These are phyloP conservation scores for Aurelia aurita DNA, from an alignment of 30 jellyfish, hydroid and myxozoan genomes.

Conservation along the genomic window DNA sequence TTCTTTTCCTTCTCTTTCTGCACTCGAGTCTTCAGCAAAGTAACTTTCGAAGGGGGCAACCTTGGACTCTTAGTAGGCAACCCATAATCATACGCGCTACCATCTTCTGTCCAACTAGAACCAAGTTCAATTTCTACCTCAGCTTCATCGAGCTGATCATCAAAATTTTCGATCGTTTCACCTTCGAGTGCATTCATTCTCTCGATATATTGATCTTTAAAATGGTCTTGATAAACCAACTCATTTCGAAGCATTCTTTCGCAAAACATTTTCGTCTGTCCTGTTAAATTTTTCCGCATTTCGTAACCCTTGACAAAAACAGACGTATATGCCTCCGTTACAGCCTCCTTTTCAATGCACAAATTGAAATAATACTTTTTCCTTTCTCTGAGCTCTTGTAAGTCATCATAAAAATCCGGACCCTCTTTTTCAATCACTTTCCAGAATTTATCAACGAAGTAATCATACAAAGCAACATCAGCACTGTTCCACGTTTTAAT, in stretches of 20 bases:
- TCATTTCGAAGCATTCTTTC: slow-evolving; percentile 93
- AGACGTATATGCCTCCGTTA: slow-evolving; percentile 88
- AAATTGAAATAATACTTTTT: slow-evolving; percentile 69
- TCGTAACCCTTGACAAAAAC: slow-evolving; percentile 93
- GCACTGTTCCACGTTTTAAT: slow-evolving; percentile 91
- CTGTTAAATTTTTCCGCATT: slow-evolving; percentile 82
- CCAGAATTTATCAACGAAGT: slow-evolving; percentile 89
- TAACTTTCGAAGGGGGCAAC: slow-evolving; percentile 30
- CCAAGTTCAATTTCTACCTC: slow-evolving; percentile 66
- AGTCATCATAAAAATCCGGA: slow-evolving; percentile 86
- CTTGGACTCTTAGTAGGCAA: slow-evolving; percentile 63
- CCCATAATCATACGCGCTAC: slow-evolving; percentile 52
- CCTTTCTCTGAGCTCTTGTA: slow-evolving; percentile 71
- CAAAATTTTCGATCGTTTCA: slow-evolving; percentile 79
- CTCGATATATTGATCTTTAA: slow-evolving; percentile 61
- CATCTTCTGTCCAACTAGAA: slow-evolving; percentile 43
- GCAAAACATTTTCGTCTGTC: slow-evolving; percentile 62
- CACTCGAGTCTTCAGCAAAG: slow-evolving; percentile 36
- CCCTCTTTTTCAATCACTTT: slow-evolving; percentile 93
- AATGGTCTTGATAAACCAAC: slow-evolving; percentile 70
- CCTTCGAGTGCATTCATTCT: slow-evolving; percentile 69
- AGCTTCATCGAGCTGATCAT: slow-evolving; percentile 74
- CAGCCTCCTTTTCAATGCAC: slow-evolving; percentile 88
- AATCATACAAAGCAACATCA: slow-evolving; percentile 86
- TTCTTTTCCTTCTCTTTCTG: slow-evolving; percentile 30